Evolutionary conservation across 2,888 invertebrate species (phyloP).

Genomic region (Tetranychus piercei): DNA sequence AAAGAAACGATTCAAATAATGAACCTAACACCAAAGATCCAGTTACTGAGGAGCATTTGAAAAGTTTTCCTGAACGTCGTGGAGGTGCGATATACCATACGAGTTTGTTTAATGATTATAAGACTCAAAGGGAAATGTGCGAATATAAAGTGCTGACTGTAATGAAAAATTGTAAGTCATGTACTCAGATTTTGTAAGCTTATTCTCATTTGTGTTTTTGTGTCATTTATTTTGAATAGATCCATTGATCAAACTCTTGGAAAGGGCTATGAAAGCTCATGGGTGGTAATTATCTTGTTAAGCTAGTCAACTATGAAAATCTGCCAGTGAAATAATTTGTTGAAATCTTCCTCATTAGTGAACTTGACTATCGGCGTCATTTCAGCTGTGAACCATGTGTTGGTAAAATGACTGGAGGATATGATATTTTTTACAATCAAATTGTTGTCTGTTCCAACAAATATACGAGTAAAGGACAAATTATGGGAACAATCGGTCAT

Average conservation of each 20-base stretch:
- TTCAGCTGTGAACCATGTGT: constrained; percentile 77
- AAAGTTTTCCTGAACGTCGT: constrained; percentile 2
- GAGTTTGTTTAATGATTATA: background rate
- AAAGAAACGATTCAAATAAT: background rate
- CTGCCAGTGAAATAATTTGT: constrained; percentile 32
- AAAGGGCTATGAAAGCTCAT: constrained; percentile 57
- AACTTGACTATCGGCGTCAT: constrained; percentile 60
- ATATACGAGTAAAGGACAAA: constrained; percentile 41
- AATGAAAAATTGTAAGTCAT: background rate
- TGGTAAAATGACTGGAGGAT: constrained; percentile 51
- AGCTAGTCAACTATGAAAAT: constrained; percentile 30
- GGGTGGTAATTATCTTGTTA: constrained; percentile 46
- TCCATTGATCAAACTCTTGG: constrained; percentile 62
- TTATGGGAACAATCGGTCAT: constrained; percentile 65
- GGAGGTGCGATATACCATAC: background rate
- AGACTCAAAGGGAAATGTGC: background rate
- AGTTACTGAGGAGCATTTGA: background rate
- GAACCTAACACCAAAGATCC: background rate
- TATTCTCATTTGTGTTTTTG: background rate
- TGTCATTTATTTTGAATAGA: constrained; percentile 35
- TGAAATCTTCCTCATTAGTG: background rate
- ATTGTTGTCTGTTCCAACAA: constrained; percentile 76
- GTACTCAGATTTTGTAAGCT: background rate
- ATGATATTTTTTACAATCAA: constrained; percentile 65
- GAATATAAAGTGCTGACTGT: background rate